Evolutionary conservation across 2,888 invertebrate genomes (phyloP).

Genomic region (Suillia variegata): DNA sequence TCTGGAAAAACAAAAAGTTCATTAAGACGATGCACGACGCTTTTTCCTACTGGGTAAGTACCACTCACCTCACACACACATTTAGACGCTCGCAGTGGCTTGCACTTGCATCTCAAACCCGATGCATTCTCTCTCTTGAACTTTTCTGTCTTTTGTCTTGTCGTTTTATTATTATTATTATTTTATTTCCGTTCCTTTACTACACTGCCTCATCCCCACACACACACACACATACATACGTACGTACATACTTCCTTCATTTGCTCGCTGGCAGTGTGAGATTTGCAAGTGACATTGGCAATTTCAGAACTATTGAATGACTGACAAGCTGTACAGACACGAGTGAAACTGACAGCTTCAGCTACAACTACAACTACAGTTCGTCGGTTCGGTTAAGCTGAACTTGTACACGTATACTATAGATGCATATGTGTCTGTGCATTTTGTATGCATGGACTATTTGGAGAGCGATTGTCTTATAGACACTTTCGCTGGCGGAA

Average conservation of each 20-base stretch:
- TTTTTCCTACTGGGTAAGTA: too few species aligned
- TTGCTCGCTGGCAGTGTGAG: slow-evolving; percentile 34
- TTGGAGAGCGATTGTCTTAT: too few species aligned
- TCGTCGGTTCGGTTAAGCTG: slow-evolving; percentile 8
- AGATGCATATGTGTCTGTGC: too few species aligned
- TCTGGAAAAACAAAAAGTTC: too few species aligned
- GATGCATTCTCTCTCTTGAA: slow-evolving; percentile 27
- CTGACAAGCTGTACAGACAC: slow-evolving; percentile 58
- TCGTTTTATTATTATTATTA: slow-evolving; percentile 50
- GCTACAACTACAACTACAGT: slow-evolving; percentile 21
- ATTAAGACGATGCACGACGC: too few species aligned
- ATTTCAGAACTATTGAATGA: slow-evolving; percentile 58
- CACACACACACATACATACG: too few species aligned
- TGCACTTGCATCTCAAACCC: background rate
- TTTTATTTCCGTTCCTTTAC: slow-evolving; percentile 48
- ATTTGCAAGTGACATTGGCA: slow-evolving; percentile 57
- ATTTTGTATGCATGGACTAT: too few species aligned
- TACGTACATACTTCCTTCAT: too few species aligned
- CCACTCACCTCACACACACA: slow-evolving; percentile 23
- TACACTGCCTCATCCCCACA: slow-evolving; percentile 49
- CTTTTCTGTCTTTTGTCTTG: slow-evolving; percentile 53
- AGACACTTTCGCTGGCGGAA: too few species aligned
- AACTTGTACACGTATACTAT: background rate
- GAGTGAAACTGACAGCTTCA: slow-evolving; percentile 53
- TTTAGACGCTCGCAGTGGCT: slow-evolving; percentile 11